phyloP scores from a whole-genome alignment of 2,797 vertebrate genomes.

The Pipistrellus kuhlii region DNA sequence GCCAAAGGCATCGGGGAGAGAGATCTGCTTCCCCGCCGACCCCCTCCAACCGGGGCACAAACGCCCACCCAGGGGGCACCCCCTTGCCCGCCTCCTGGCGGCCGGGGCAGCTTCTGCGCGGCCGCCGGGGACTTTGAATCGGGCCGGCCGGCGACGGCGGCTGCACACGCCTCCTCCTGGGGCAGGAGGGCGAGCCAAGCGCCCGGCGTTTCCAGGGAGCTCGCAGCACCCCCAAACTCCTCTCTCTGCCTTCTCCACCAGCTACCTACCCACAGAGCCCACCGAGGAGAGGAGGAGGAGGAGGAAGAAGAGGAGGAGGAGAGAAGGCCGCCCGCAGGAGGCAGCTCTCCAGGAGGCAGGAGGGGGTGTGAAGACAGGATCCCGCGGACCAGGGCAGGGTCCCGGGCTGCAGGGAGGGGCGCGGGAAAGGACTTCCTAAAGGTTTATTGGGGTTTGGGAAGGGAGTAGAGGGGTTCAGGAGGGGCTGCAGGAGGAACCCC shows the following conservation, averaged over 20 bases:
- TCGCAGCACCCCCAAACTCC: slow-evolving; percentile 24
- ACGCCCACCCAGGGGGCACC: not conserved
- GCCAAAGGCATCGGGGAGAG: not conserved
- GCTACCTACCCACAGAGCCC: slow-evolving; percentile 61
- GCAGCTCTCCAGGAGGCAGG: not conserved
- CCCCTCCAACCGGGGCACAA: not conserved
- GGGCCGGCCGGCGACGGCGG: not conserved
- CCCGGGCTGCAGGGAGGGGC: not conserved
- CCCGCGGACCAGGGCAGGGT: not conserved
- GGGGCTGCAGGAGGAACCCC: not conserved
- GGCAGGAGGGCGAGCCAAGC: not conserved
- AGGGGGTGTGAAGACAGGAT: not conserved
- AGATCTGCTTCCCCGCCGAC: not conserved
- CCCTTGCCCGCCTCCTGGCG: slow-evolving; percentile 41
- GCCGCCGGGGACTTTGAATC: slow-evolving; percentile 50
- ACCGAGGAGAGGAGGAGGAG: not conserved
- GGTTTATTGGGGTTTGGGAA: too few relatives aligned
- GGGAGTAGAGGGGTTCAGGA: too few relatives aligned
- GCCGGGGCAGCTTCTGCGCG: not conserved
- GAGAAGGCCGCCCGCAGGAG: slow-evolving; percentile 1
- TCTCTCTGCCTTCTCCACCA: not conserved
- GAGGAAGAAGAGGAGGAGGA: not conserved
- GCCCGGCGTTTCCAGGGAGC: not conserved
- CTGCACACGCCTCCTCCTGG: not conserved
- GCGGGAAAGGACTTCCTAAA: not conserved